Conservation (phyloP, 2,113 vertebrate genomes). For the Tragulus kanchil region DNA sequence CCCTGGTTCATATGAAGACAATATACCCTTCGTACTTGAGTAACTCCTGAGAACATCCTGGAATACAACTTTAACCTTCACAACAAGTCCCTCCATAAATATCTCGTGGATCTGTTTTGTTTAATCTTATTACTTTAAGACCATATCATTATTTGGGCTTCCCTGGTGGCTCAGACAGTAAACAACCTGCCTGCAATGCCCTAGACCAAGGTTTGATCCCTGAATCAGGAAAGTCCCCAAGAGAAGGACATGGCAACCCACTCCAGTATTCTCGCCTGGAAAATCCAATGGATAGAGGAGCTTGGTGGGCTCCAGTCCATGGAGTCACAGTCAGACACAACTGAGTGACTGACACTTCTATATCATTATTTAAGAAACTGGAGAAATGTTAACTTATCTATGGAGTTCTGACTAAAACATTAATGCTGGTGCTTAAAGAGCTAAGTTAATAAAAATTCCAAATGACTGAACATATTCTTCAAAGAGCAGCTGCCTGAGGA, state of each 20-base stretch:
- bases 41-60: neutral
- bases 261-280: neutral
- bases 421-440: neutral
- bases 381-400: neutral
- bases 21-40: neutral
- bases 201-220: neutral
- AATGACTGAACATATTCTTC: neutral
- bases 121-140: neutral
- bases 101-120: neutral
- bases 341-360: neutral
- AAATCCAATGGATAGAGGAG: neutral
- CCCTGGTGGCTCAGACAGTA: neutral
- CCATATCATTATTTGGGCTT: neutral
- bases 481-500: neutral
- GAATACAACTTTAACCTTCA: neutral
- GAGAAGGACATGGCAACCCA: neutral
- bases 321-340: neutral
- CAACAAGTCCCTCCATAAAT: neutral
- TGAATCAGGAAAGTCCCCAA: neutral
- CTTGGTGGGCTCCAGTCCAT: neutral
- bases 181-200: neutral
- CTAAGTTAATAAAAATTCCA: neutral
- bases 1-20: neutral
- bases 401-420: neutral
- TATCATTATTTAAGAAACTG: neutral